Evolutionary conservation across 2,797 vertebrate species (phyloP), one percentile per base, ranked within the genome.

Genomic region (Melanotaenia boesemani): DNA sequence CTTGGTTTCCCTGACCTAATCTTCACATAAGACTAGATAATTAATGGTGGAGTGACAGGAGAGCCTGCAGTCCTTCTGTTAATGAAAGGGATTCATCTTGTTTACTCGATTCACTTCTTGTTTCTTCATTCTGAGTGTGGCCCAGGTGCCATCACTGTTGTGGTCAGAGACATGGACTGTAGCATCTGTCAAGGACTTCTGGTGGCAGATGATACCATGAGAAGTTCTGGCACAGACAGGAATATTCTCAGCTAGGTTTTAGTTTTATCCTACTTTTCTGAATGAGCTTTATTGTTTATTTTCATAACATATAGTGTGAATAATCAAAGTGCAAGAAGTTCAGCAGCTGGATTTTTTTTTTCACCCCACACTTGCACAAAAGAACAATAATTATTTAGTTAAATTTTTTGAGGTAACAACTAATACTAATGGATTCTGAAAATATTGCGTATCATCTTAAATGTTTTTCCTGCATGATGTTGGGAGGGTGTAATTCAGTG

Each of bases 1-100:
- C 82, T 83, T 70, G 22, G 62, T 86, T 86, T 79, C 73, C 80
- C 63, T 86, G 65, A 57, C 74, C 83, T 89, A 89, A 92, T 92
- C 91, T 88, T 92, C 87, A 83, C 85, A 79, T 86, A 91, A 91
- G 84, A 90, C 87, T 83, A 84, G 79, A 91, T 94, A 93, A 95
- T 95, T 94, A 93, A 94, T 92, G 92, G 77, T 56, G 58, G 81
- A 85, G 87, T 82, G 75, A 73, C 89, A 84, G 84, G 80, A 83
- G 74, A 84, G 80, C 81, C 77, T 41, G 54, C 72, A 76, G 83
- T 74, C 82, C 83, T 78, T 76, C 77, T 86, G 79, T 86, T 94
- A 94, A 94, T 93, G 82, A 86, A 92, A 90, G 74, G 72, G 83
- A 91, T 91, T 91, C 68, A 60, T 90, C 82, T 89, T 93, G 88